Conservation (phyloP, 2,797 vertebrate species). For the Xerus rutilus region DNA sequence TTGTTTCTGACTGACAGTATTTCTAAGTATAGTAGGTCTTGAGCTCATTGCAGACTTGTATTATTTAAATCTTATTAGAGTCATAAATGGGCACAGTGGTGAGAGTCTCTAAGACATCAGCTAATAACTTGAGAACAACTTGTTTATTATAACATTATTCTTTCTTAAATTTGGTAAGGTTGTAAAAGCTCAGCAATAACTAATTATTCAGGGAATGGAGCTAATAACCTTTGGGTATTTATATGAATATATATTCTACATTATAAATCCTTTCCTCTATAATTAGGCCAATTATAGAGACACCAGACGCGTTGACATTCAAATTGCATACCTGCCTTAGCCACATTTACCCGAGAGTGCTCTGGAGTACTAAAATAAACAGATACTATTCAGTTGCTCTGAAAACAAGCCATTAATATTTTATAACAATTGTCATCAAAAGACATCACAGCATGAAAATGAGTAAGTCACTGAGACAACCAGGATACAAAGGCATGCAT, state of each 20-base stretch:
- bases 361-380: conserved; percentile 56
- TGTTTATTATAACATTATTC: conserved; percentile 67
- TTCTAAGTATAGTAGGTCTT: background rate
- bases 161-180: conserved; percentile 54
- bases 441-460: background rate
- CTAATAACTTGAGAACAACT: conserved; percentile 56
- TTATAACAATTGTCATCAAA: conserved; percentile 69
- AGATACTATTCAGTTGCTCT: conserved; percentile 11
- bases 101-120: conserved; percentile 37
- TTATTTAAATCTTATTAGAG: background rate
- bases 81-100: background rate
- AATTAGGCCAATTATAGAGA: conserved; percentile 74
- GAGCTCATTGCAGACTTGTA: background rate
- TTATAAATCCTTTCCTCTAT: conserved; percentile 64
- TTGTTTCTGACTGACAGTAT: background rate
- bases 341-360: background rate
- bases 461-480: background rate
- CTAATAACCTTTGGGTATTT: conserved; percentile 60
- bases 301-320: conserved; percentile 56
- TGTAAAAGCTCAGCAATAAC: conserved; percentile 52
- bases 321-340: conserved; percentile 56
- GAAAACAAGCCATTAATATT: conserved; percentile 75
- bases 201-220: conserved; percentile 36
- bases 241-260: conserved; percentile 66
- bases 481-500: background rate